Conservation (phyloP, 2,888 invertebrate species). For the Acutogordius australiensis region DNA sequence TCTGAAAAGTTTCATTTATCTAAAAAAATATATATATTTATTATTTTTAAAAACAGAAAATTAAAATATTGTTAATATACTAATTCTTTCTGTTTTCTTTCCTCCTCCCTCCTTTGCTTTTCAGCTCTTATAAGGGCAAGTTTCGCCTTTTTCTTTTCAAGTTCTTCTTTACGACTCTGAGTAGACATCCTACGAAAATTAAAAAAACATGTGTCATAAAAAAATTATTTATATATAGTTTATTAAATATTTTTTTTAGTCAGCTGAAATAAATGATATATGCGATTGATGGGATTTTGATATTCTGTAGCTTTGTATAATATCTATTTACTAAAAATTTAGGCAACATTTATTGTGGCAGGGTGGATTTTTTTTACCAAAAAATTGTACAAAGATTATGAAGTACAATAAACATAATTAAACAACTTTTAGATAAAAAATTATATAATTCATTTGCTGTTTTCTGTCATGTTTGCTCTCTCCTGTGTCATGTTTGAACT, state of each 20-base stretch:
- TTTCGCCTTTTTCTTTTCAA: constrained; percentile 6
- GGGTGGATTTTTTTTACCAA: constrained; percentile 97
- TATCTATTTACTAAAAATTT: no score
- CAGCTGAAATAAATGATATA: no score
- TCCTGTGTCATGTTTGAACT: constrained; percentile 96
- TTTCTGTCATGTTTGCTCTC: constrained; percentile 71
- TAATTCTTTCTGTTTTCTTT: constrained; percentile 3
- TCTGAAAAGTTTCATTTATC: neutral
- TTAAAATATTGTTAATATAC: neutral
- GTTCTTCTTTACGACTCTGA: constrained; percentile 1
- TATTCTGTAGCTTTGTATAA: no score
- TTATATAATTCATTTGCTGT: constrained; percentile 64
- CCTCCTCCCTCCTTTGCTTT: neutral
- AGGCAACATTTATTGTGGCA: constrained; percentile 72
- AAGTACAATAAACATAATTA: constrained; percentile 23
- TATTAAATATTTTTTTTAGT: no score
- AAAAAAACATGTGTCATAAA: no score
- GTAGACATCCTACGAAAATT: no score
- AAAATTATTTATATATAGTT: no score
- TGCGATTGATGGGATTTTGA: no score
- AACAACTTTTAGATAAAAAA: constrained; percentile 44
- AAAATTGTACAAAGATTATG: constrained; percentile 79
- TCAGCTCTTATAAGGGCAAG: neutral
- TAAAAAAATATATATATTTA: neutral
- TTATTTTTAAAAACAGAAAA: neutral